Evolutionary conservation across 2,797 vertebrate genomes (phyloP), one percentile per base, ranked within the genome.

Genomic region (Ambastaia sidthimunki): DNA sequence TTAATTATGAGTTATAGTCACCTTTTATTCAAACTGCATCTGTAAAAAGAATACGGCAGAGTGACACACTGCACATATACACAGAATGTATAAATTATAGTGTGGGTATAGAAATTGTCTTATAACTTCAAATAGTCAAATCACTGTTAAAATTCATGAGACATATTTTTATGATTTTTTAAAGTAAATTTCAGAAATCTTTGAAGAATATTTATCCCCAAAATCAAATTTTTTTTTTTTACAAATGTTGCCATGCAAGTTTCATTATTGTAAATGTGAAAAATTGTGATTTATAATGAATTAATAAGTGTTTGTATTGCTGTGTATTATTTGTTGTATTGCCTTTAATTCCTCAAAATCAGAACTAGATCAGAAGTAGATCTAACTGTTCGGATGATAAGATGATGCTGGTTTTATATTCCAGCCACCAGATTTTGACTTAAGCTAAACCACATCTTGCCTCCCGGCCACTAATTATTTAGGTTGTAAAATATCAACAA

Each of bases 391-490:
- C 28, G 15, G 11, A 16, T 28, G 23, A 31, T 59, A 59, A 23
- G 11, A 23, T 59, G 57, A 37, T 80, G 47, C 47, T 68, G 1
- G 50, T 34, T 55, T 55, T 62, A 23, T 72, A 31, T 63, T 63
- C 16, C 28, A 18, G 60, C 60, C 60, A 18, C 16, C 28, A 31
- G 25, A 63, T 63, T 31, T 76, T 47, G 55, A 54, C 87, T 90
- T 89, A 82, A 88, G 87, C 86, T 88, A 84, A n/a, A 88, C 88
- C 84, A 84, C 85, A 68, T 31, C 28, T 18, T 62, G 25, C 60
- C 60, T 34, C 31, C 28, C n/a, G 7, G 62, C 62, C 31, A 65
- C 31, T 37, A 18, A 37, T n/a, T 37, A 18, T 37, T 19, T 37
- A n/a, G n/a, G 60, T 28, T 63, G 31, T n/a, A 63, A 31, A 9